Base-by-base conservation (phyloP, 2,797 vertebrate genomes). In the Pseudopleuronectes americanus region DNA sequence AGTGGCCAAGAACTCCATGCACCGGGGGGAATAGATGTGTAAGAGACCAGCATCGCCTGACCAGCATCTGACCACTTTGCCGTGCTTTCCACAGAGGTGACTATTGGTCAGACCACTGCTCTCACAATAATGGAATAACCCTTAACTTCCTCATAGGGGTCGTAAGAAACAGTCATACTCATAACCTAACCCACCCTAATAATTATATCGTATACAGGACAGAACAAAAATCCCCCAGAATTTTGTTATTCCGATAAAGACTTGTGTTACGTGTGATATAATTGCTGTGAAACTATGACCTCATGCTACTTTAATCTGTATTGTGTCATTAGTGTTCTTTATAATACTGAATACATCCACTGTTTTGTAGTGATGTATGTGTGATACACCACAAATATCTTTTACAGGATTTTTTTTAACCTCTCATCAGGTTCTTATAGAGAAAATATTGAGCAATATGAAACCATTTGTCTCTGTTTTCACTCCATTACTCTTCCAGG, bases 1-100 rank as follows among this genome's bases (percentile, higher is more conserved):
- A 3, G 55, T 76, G 56, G 89, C 91, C 90, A 91, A 87, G 58
- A 87, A 56, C 57, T 73, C 68, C 66, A 22, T 28, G 47, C 38
- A 73, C 70, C 43, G 3, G 14, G 43, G 84, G 73, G 80, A 83
- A 66, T 57, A 74, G 68, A 76, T n/a, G 52, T 26, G 71, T 65
- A 38, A 22, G 58, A 81, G 72, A 72, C 83, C 69, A 45, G 55
- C 41, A 74, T 76, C 0, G 57, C 36, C 73, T 74, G 86, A 84
- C 72, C 71, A 70, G 57, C 71, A 58, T 14, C 75, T 84, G 80
- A 86, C 84, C 84, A 69, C 74, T 22, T 64, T 8, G 13, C 17
- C 10, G 7, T 17, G 45, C 31, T 77, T 55, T 74, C 71, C 48
- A 65, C 43, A 24, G 66, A 83, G 69, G 64, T 76, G 70, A 81